Evolutionary conservation across 1,140 invertebrate genomes (phyloP).

Genomic region (Brachionus paranguensis): DNA sequence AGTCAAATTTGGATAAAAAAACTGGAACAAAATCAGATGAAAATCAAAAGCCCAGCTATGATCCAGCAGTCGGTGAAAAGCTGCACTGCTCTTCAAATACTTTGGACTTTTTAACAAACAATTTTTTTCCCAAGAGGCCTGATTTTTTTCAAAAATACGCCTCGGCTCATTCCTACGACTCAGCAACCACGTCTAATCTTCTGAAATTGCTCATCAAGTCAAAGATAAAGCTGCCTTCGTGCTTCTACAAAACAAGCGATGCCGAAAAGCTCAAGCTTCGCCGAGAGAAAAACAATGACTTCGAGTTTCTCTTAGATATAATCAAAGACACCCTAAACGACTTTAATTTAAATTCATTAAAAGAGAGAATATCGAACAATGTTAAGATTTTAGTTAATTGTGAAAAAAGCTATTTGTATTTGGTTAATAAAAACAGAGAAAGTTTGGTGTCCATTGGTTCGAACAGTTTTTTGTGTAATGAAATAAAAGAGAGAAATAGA

Average conservation of each 20-base stretch:
- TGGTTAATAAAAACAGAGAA: background rate
- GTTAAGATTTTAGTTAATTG: background rate
- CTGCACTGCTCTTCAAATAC: background rate
- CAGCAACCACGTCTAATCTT: background rate
- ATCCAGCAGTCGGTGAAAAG: background rate
- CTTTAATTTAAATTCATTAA: background rate
- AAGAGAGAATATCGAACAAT: background rate
- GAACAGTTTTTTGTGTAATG: background rate
- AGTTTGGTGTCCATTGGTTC: background rate
- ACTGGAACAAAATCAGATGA: background rate
- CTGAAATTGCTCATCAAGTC: background rate
- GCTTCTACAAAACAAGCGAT: conserved; percentile 1
- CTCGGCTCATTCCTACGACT: background rate
- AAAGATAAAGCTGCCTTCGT: background rate
- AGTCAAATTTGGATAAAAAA: background rate
- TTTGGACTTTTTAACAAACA: background rate
- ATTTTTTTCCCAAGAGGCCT: background rate
- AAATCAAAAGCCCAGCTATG: background rate
- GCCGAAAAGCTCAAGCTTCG: background rate
- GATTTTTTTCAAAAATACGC: background rate
- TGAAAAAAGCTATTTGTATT: background rate
- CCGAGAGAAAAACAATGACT: conserved; percentile 4
- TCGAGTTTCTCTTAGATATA: conserved; percentile 2
- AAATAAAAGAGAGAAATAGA: background rate
- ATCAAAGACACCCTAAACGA: background rate